A percentile compares a stretch with the other conserved stretches of the same genome.
Conservation (phyloP, 1,140 invertebrate species). For the Halotydeus destructor region DNA sequence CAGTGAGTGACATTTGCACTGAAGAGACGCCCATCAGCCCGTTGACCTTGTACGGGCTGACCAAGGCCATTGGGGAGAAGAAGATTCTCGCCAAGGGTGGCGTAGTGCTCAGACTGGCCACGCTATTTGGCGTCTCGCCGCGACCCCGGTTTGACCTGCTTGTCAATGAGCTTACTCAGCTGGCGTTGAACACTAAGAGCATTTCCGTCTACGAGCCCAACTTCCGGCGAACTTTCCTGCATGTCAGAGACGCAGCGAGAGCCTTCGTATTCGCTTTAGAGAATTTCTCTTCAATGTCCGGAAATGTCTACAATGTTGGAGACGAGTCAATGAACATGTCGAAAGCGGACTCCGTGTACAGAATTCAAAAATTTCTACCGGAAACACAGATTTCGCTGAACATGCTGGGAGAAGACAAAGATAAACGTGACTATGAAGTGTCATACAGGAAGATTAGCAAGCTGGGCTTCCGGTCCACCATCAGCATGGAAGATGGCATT, state of each 20-base stretch:
- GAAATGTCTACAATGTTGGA: constrained; percentile 19
- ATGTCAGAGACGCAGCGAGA: constrained; percentile 18
- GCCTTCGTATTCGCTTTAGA: constrained; percentile 18
- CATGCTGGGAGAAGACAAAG: constrained; percentile 18
- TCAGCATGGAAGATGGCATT: constrained; percentile 18
- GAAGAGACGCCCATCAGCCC: constrained; percentile 19
- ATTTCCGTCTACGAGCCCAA: constrained; percentile 18
- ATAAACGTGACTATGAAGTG: constrained; percentile 18
- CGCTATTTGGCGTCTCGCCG: constrained; percentile 20
- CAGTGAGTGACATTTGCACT: constrained; percentile 17
- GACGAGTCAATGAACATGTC: constrained; percentile 20
- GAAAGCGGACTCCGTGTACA: constrained; percentile 15
- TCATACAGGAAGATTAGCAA: constrained; percentile 19
- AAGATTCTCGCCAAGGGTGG: constrained; percentile 14
- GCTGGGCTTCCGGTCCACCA: constrained; percentile 17
- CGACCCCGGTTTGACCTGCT: constrained; percentile 19
- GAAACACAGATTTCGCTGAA: constrained; percentile 9
- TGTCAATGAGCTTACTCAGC: constrained; percentile 18
- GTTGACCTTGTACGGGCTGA: constrained; percentile 18
- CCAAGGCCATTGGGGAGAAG: constrained; percentile 18
- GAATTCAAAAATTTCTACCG: constrained; percentile 14
- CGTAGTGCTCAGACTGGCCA: constrained; percentile 18
- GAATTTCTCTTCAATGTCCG: constrained; percentile 17
- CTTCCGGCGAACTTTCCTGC: constrained; percentile 19
- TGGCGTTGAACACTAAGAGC: constrained; percentile 11